Evolutionary conservation across 2,797 vertebrate species (phyloP).

Genomic region (Heterohyrax brucei): DNA sequence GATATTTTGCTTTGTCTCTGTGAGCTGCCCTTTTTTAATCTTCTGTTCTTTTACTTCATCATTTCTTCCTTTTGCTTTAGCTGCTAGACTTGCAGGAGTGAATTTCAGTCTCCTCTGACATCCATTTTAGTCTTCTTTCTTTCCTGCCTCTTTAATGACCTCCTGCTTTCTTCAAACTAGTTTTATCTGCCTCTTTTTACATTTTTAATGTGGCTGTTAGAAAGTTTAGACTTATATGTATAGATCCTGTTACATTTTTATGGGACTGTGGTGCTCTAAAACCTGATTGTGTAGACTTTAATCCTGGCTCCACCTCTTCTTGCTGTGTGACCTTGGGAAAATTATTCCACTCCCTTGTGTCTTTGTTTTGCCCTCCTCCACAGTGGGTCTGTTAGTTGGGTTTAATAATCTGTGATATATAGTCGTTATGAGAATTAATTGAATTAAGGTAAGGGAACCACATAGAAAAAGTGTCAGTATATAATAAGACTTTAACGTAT

Average conservation of each 20-base stretch:
- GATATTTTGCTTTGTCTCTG: no score
- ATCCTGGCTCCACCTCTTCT: not conserved
- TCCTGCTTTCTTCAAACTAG: not conserved
- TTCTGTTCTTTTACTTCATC: no score
- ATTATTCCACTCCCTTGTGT: not conserved
- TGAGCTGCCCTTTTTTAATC: no score
- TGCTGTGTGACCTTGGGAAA: not conserved
- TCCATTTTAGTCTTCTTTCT: no score
- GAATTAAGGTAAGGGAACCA: not conserved
- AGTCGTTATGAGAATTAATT: not conserved
- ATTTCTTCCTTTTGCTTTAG: no score
- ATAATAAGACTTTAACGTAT: not conserved
- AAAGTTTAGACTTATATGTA: not conserved
- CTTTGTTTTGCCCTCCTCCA: constrained; percentile 14
- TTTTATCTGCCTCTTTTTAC: not conserved
- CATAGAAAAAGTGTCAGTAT: not conserved
- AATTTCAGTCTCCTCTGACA: no score
- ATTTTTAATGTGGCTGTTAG: not conserved
- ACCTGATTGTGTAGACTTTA: not conserved
- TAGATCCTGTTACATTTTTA: not conserved
- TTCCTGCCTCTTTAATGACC: no score
- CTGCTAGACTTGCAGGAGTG: no score
- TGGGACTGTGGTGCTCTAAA: not conserved
- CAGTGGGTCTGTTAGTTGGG: not conserved
- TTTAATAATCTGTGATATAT: not conserved